Base-by-base conservation (phyloP, 1,140 invertebrate species). In the Drosophila sp. region DNA sequence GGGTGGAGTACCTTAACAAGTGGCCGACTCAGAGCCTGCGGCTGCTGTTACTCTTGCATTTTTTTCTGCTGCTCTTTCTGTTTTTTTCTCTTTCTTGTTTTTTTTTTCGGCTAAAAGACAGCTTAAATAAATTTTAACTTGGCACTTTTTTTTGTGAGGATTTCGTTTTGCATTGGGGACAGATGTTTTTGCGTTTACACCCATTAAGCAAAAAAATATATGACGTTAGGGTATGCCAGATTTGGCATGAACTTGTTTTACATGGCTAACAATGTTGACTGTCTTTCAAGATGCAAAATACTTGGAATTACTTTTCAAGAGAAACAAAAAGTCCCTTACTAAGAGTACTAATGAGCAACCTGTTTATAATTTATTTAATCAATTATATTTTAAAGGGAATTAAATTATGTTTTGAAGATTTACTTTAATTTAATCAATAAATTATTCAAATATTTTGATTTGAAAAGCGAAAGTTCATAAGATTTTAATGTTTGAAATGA, bases 81-180 rank as follows among this genome's bases (percentile, higher is more conserved):
- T 1, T 3, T 29, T 17, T 1, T 3, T 11, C 29, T 56, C 4
- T 47, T 63, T 44, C 4, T 30, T 32, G 6, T 25, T 25, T 57
- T 71, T 61, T 50, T 47, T 50, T 10, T 60, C 50, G 60, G n/a
- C 32, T 23, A 35, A 69, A 25, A 35, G 56, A 58, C 56, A 58
- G 50, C 66, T 80, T 79, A 79, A 85, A 82, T 87, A 85, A 72
- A 82, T 85, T 86, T 75, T 4, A 81, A 72, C 58, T 65, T 73
- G 58, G 70, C 69, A 66, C 71, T 77, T 77, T 72, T 77, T 70
- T 66, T 38, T 38, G 33, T 23, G 44, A 40, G 55, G 50, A 63
- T 67, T 74, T 80, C 66, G 70, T 82, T 56, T 55, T 65, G 71
- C 11, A 25, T 38, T 10, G 44, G 27, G 32, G 66, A 87, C 84